phyloP scores from a whole-genome alignment of 2,888 invertebrate genomes.

The Ariolimax columbianus region DNA sequence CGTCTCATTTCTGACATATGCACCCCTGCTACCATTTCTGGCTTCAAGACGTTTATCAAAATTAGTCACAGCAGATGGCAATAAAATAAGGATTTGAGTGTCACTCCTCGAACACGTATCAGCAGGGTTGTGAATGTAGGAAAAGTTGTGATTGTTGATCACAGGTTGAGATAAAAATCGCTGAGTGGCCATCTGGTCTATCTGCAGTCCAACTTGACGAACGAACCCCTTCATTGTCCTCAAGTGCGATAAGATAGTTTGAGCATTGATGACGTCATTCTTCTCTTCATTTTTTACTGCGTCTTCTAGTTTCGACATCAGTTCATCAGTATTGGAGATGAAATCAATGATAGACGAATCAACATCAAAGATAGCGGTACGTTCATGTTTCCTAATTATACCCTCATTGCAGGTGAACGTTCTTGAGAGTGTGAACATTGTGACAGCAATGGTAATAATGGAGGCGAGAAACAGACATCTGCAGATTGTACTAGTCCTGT shows the following conservation, averaged over 20 bases:
- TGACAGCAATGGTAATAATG: no score
- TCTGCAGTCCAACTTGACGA: neutral
- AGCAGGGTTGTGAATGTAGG: conserved; percentile 26
- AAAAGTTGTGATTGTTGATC: conserved; percentile 28
- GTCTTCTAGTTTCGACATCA: neutral
- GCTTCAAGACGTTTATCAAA: conserved; percentile 10
- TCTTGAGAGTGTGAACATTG: no score
- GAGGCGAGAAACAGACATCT: no score
- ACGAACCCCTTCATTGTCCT: neutral
- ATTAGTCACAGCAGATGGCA: conserved; percentile 25
- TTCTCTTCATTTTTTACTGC: neutral
- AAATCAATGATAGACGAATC: neutral
- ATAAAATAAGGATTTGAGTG: neutral
- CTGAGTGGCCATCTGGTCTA: neutral
- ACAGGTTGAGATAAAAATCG: conserved; percentile 18
- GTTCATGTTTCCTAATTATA: no score
- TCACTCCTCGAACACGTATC: neutral
- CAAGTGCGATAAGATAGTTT: neutral
- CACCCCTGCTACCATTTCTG: neutral
- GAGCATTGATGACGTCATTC: neutral
- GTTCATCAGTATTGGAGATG: neutral
- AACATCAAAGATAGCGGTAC: no score
- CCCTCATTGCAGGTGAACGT: no score
- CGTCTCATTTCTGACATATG: neutral
- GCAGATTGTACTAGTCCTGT: no score